Evolutionary conservation across 37 sponge, comb jelly and placozoan species (phyloP).

Genomic region (Agelas oroides): DNA sequence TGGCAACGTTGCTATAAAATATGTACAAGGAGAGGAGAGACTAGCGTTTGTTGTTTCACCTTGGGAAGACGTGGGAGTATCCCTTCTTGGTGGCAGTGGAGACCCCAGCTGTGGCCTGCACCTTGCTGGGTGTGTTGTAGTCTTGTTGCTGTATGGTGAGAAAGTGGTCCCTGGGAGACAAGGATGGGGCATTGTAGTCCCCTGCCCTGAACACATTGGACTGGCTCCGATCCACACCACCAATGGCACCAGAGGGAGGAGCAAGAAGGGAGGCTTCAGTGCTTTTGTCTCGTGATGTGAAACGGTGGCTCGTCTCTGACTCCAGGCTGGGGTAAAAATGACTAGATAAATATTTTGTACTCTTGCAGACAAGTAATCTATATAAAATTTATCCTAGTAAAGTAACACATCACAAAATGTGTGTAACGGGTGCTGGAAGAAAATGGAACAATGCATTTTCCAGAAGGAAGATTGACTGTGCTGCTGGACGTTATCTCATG

Average conservation of each 20-base stretch:
- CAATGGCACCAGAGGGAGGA: not conserved
- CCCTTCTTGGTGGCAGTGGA: conserved; percentile 34
- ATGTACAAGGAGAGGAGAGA: too few relatives aligned
- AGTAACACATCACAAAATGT: not conserved
- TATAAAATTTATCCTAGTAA: too few relatives aligned
- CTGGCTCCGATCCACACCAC: conserved; percentile 18
- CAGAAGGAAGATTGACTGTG: not conserved
- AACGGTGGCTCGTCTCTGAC: conserved; percentile 28
- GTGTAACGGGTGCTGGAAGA: not conserved
- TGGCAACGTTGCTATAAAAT: not conserved
- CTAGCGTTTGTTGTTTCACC: not conserved
- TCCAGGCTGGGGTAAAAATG: conserved; percentile 4
- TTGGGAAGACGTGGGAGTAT: conserved; percentile 38
- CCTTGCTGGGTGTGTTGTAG: conserved; percentile 1
- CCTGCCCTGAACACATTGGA: conserved; percentile 78
- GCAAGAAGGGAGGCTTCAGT: not conserved
- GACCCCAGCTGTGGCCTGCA: conserved; percentile 28
- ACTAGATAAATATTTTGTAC: conserved; percentile 3
- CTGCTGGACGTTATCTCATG: too few relatives aligned
- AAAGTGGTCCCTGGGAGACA: conserved; percentile 31
- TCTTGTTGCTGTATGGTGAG: conserved; percentile 54
- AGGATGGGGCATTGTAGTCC: conserved; percentile 58
- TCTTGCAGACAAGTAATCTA: too few relatives aligned
- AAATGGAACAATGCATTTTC: not conserved
- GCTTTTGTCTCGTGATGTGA: not conserved